A percentile compares a stretch with the other conserved stretches of the same genome.
Conservation (phyloP, 2,797 vertebrate species). For the Rhabdophis nuchalis region DNA sequence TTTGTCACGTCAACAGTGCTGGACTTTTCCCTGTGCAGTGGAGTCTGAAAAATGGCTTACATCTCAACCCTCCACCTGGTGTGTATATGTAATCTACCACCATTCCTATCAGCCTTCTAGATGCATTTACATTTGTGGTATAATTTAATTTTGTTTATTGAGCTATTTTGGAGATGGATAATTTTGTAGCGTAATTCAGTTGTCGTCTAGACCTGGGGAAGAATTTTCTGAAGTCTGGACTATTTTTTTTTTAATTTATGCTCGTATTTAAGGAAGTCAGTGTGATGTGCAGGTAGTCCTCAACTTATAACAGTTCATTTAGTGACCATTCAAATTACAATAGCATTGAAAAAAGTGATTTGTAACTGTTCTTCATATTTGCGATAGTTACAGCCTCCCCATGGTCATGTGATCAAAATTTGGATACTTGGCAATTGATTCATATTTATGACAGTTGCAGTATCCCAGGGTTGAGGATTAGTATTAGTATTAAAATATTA, state of each 20-base stretch:
- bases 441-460: neutral
- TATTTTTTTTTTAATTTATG: neutral
- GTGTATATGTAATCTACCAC: conserved; percentile 8
- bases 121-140: neutral
- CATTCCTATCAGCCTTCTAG: neutral
- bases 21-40: conserved; percentile 92
- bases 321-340: neutral
- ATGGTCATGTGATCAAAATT: neutral
- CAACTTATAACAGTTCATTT: neutral
- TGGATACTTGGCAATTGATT: neutral
- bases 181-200: neutral
- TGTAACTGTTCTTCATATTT: neutral
- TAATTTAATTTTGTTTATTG: neutral
- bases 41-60: conserved; percentile 91
- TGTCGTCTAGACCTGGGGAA: neutral
- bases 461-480: neutral
- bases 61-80: conserved; percentile 88
- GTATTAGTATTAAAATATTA: neutral
- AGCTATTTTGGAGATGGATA: neutral
- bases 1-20: conserved; percentile 84
- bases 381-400: neutral
- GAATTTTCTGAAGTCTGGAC: neutral
- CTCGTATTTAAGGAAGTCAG: neutral
- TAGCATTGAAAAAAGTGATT: neutral
- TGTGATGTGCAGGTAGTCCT: neutral